Conservation (phyloP, 2,113 vertebrate species). For the Fregata magnificens region DNA sequence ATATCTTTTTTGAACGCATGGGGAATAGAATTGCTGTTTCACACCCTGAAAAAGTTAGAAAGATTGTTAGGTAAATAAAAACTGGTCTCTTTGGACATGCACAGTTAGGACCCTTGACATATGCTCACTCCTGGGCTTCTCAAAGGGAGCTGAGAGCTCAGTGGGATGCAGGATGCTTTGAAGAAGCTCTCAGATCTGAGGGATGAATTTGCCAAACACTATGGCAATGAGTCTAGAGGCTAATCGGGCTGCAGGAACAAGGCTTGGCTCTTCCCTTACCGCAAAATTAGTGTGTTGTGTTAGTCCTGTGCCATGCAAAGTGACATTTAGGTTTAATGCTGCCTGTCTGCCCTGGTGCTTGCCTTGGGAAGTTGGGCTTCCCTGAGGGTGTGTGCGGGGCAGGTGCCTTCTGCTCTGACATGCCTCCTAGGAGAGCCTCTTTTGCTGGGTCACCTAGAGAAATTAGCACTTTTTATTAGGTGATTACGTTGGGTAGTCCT, state of each 20-base stretch:
- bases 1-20: conserved; percentile 90
- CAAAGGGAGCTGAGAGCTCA: background rate
- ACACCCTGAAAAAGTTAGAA: conserved; percentile 76
- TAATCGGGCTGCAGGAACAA: background rate
- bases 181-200: background rate
- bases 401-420: background rate
- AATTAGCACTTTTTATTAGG: fast-evolving
- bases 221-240: background rate
- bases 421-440: background rate
- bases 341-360: background rate
- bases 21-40: conserved; percentile 91
- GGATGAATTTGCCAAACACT: background rate
- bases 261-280: background rate
- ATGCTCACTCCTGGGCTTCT: background rate
- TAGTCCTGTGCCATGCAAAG: background rate
- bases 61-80: background rate
- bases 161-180: background rate
- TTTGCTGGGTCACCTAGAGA: background rate
- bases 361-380: background rate
- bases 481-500: too few relatives aligned
- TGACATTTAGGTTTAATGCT: background rate
- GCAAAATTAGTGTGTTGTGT: fast-evolving
- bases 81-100: fast-evolving
- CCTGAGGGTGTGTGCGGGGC: background rate
- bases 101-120: fast-evolving